Conservation (phyloP, 2,113 vertebrate species). For the Fregetta grallaria region DNA sequence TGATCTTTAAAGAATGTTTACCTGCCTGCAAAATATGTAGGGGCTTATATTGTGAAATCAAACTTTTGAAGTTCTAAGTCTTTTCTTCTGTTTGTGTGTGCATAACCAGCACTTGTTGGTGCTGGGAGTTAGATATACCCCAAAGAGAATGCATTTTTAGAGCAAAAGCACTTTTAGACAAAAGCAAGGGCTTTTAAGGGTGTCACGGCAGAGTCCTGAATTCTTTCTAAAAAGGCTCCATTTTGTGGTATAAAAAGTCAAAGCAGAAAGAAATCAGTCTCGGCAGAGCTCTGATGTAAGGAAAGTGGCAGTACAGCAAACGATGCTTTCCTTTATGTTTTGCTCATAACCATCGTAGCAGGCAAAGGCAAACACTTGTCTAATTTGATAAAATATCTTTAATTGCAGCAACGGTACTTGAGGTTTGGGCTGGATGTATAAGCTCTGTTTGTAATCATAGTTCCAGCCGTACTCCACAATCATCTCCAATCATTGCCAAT, state of each 20-base stretch:
- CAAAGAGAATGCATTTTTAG: not conserved
- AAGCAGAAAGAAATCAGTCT: not conserved
- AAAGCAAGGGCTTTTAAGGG: slow-evolving; percentile 9
- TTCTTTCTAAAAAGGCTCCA: not conserved
- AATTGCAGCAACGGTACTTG: slow-evolving; percentile 66
- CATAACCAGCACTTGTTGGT: not conserved
- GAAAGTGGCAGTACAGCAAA: not conserved
- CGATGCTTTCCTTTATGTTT: slow-evolving; percentile 31
- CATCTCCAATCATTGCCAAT: slow-evolving; percentile 74
- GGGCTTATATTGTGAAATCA: not conserved
- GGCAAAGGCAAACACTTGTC: slow-evolving; percentile 65
- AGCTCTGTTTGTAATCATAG: slow-evolving; percentile 70
- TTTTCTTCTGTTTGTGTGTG: not conserved
- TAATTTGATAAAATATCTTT: slow-evolving; percentile 75
- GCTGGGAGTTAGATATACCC: not conserved
- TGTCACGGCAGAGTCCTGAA: not conserved
- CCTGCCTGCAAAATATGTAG: not conserved
- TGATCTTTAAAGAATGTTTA: not conserved
- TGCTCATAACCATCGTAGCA: slow-evolving; percentile 27
- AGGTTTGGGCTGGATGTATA: slow-evolving; percentile 44
- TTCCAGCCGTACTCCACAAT: slow-evolving; percentile 69
- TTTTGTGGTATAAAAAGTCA: not conserved
- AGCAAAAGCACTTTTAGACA: not conserved
- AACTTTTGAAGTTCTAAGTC: not conserved
- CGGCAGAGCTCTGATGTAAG: not conserved